A percentile compares a stretch with the other conserved stretches of the same genome.
Conservation (phyloP, 2,113 vertebrate species). For the Neolamprologus tretocephalus region DNA sequence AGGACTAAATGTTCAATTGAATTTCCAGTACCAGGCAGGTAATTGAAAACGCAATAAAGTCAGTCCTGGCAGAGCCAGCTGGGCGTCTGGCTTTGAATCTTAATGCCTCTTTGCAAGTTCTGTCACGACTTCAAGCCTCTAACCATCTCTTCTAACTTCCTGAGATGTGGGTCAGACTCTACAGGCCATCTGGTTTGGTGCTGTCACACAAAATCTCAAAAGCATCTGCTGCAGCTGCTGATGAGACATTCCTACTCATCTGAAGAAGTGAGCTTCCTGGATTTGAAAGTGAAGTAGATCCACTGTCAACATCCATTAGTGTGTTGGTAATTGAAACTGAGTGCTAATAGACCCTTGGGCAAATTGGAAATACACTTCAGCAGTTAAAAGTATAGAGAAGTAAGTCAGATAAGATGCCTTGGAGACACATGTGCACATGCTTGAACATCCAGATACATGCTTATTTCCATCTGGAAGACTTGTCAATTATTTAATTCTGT, state of each 20-base stretch:
- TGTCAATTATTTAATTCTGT: not conserved
- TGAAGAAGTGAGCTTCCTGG: constrained; percentile 21
- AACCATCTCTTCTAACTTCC: constrained; percentile 10
- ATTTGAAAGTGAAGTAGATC: constrained; percentile 48
- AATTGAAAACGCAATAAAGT: constrained; percentile 34
- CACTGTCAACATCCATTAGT: constrained; percentile 59
- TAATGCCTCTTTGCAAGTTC: constrained; percentile 31
- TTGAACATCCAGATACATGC: not conserved
- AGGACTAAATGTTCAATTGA: constrained; percentile 19
- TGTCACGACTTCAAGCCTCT: constrained; percentile 28
- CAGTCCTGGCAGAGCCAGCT: not conserved
- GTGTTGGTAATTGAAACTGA: constrained; percentile 56
- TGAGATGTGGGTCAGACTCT: constrained; percentile 33
- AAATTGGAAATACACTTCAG: constrained; percentile 45
- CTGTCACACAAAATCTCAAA: constrained; percentile 37
- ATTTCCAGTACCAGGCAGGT: constrained; percentile 4
- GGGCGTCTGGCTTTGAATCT: constrained; percentile 8
- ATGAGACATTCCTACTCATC: constrained; percentile 17
- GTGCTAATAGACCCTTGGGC: constrained; percentile 51
- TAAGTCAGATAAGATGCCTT: constrained; percentile 14
- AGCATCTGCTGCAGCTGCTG: constrained; percentile 24
- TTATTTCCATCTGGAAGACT: not conserved
- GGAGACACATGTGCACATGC: not conserved
- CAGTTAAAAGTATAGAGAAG: constrained; percentile 29
- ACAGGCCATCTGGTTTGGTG: constrained; percentile 5